Evolutionary conservation across 2,888 invertebrate species (phyloP).

Genomic region (Platerodrilus igneus): DNA sequence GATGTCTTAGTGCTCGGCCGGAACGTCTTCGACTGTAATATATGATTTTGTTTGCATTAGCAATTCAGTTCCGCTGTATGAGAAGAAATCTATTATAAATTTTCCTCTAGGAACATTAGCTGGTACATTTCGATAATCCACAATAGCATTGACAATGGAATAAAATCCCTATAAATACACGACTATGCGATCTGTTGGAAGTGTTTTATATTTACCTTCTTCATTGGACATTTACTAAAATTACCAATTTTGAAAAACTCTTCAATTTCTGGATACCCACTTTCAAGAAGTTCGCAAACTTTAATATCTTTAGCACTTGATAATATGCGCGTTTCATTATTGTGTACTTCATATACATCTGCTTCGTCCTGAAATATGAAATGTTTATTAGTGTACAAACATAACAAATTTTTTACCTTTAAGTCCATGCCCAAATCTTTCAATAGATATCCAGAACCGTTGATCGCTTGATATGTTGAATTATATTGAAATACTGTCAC

Average conservation of each 20-base stretch:
- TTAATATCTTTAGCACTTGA: slow-evolving; percentile 17
- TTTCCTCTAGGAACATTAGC: slow-evolving; percentile 15
- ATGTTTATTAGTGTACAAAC: not conserved
- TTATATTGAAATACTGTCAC: slow-evolving; percentile 13
- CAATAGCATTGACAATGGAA: slow-evolving; percentile 7
- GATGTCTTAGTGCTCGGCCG: too few species aligned
- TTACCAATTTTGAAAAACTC: slow-evolving; percentile 19
- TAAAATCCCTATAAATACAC: slow-evolving; percentile 13
- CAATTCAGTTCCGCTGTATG: slow-evolving; percentile 8
- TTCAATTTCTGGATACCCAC: slow-evolving; percentile 17
- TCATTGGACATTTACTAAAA: slow-evolving; percentile 18
- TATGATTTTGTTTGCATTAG: slow-evolving; percentile 12
- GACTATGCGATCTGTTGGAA: slow-evolving; percentile 2
- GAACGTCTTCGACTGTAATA: slow-evolving; percentile 10
- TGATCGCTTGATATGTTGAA: slow-evolving; percentile 15
- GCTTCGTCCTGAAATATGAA: slow-evolving; percentile 13
- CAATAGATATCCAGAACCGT: slow-evolving; percentile 12
- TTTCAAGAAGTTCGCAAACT: slow-evolving; percentile 15
- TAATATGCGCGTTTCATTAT: slow-evolving; percentile 9
- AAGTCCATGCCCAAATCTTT: slow-evolving; percentile 18
- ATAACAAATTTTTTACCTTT: slow-evolving; percentile 2
- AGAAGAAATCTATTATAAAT: slow-evolving; percentile 15
- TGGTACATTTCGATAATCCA: slow-evolving; percentile 12
- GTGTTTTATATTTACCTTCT: slow-evolving; percentile 14
- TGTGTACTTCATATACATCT: slow-evolving; percentile 13